A percentile compares a stretch with the other conserved stretches of the same genome.
phyloP scores from a whole-genome alignment of 35 echinoderm and acorn worm species.

The Diadema setosum region DNA sequence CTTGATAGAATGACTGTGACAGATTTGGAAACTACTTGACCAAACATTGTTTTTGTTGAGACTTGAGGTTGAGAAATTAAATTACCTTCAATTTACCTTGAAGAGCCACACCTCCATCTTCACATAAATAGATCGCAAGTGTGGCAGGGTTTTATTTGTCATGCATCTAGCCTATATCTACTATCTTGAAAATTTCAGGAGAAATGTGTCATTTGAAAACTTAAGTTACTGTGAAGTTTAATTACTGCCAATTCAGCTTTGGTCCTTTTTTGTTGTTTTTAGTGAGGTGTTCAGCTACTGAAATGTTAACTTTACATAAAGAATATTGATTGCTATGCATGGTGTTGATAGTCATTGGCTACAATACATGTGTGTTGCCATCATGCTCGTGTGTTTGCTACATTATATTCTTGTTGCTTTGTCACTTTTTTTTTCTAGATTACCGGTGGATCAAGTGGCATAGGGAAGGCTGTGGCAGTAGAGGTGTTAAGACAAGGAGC shows the following conservation, averaged over 20 bases:
- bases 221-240: no score
- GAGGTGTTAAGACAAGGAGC: slow-evolving; percentile 84
- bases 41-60: no score
- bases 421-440: slow-evolving; percentile 40
- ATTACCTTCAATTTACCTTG: no score
- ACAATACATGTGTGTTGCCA: neutral
- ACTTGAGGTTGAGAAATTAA: no score
- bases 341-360: neutral
- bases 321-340: neutral
- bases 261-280: neutral
- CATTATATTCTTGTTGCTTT: neutral
- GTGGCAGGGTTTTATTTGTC: no score
- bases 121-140: no score
- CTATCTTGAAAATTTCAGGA: no score
- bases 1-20: no score
- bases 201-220: no score
- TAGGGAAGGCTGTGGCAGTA: slow-evolving; percentile 86
- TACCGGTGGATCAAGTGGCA: slow-evolving; percentile 91
- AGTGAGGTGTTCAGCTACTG: neutral
- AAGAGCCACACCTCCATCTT: no score
- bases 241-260: neutral
- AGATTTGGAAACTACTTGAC: no score
- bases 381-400: neutral
- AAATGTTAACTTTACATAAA: neutral
- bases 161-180: no score